A percentile compares a stretch with the other conserved stretches of the same genome.
Evolutionary conservation across 2,113 vertebrate species (phyloP).

Genomic region (Aix galericulata): DNA sequence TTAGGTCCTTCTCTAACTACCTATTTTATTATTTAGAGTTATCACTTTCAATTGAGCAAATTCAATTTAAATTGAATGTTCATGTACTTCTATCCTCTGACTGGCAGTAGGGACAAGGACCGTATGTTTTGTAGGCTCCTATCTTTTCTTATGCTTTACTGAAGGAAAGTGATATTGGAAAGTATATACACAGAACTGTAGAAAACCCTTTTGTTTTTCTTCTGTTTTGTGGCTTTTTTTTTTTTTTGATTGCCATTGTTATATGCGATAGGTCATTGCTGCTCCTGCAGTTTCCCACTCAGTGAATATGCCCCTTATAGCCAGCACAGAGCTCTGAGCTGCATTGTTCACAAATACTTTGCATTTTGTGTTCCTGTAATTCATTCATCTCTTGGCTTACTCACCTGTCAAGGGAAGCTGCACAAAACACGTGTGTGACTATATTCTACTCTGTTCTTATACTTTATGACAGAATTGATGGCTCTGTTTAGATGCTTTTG

Average conservation of each 20-base stretch:
- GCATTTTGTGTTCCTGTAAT: not conserved
- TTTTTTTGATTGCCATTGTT: not conserved
- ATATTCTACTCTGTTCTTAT: not conserved
- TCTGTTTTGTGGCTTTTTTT: not conserved
- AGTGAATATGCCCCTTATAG: not conserved
- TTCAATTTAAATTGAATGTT: not conserved
- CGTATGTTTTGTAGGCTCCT: not conserved
- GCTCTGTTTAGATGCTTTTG: not conserved
- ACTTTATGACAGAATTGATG: not conserved
- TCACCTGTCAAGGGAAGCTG: not conserved
- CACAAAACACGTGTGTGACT: not conserved
- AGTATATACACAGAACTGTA: not conserved
- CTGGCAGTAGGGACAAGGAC: not conserved
- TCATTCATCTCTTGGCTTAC: not conserved
- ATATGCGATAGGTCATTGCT: conserved; percentile 2
- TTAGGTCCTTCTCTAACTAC: not conserved
- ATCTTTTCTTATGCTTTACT: conserved; percentile 10
- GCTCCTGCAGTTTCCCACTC: not conserved
- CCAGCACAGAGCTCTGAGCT: not conserved
- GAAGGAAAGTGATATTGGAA: not conserved
- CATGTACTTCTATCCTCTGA: conserved; percentile 1
- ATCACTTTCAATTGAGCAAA: not conserved
- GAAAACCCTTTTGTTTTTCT: not conserved
- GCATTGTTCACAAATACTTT: not conserved
- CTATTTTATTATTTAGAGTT: not conserved